Conservation (phyloP, 2,113 vertebrate species). For the Perca flavescens region DNA sequence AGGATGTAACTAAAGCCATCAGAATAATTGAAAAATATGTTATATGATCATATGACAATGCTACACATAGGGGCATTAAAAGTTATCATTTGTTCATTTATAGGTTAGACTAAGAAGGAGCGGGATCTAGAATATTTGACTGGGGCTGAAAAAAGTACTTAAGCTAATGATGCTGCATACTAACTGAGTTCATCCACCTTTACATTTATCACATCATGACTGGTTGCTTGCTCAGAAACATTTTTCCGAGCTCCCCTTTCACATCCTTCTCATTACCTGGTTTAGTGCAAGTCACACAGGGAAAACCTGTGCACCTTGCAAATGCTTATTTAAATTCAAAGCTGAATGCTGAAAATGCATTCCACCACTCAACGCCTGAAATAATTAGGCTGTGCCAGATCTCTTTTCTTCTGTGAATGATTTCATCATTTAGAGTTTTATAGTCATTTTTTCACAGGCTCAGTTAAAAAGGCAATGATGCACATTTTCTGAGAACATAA, state of each 20-base stretch:
- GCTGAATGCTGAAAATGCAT: slow-evolving; percentile 42
- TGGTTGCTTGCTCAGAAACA: slow-evolving; percentile 22
- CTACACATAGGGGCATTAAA: neutral
- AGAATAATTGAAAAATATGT: neutral
- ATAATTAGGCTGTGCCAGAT: slow-evolving; percentile 51
- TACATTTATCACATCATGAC: slow-evolving; percentile 34
- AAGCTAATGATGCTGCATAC: slow-evolving; percentile 34
- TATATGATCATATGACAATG: neutral
- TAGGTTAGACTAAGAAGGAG: neutral
- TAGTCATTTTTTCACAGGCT: slow-evolving; percentile 38
- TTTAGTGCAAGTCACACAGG: slow-evolving; percentile 33
- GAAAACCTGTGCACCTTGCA: slow-evolving; percentile 27
- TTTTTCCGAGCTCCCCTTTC: slow-evolving; percentile 24
- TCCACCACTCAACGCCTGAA: slow-evolving; percentile 40
- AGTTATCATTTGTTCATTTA: neutral
- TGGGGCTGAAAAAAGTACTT: neutral
- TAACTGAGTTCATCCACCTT: slow-evolving; percentile 24
- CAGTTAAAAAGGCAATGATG: slow-evolving; percentile 48
- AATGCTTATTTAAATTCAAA: slow-evolving; percentile 49
- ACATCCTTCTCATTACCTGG: slow-evolving; percentile 51
- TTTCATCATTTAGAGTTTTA: slow-evolving; percentile 43
- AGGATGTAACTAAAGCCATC: neutral
- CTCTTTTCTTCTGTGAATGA: slow-evolving; percentile 47
- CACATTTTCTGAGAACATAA: slow-evolving; percentile 38
- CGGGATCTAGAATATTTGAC: neutral